Percentiles rank a stretch among this genome's conserved stretches.
These are phyloP conservation scores for Cyaniris semiargus DNA, from an alignment of 2,888 invertebrate species.

Conservation along the genomic window DNA sequence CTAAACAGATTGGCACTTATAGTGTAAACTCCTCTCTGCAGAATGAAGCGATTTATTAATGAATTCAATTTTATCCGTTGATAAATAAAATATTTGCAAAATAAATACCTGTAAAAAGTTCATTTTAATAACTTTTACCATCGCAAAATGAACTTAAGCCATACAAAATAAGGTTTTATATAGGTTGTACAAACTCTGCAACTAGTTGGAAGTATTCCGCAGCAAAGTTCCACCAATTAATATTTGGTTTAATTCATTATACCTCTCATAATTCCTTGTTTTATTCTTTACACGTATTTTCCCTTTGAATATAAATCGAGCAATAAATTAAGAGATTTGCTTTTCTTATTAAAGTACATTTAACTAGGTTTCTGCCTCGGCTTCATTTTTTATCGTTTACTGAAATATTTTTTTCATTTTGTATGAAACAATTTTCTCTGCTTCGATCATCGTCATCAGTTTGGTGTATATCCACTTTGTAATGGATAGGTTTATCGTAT, in stretches of 20 bases:
- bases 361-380: background rate
- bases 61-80: slow-evolving; percentile 37
- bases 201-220: slow-evolving; percentile 35
- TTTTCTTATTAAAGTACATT: slow-evolving; percentile 18
- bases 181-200: slow-evolving; percentile 24
- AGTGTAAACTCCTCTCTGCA: slow-evolving; percentile 34
- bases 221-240: slow-evolving; percentile 42
- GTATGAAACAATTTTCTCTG: background rate
- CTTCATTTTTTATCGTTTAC: background rate
- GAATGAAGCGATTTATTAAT: slow-evolving; percentile 37
- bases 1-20: slow-evolving; percentile 35
- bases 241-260: slow-evolving; percentile 44
- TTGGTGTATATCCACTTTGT: background rate
- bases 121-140: slow-evolving; percentile 33
- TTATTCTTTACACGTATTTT: slow-evolving; percentile 39
- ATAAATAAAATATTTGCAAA: slow-evolving; percentile 40
- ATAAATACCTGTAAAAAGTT: slow-evolving; percentile 38
- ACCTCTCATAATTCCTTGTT: slow-evolving; percentile 43
- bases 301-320: slow-evolving; percentile 27
- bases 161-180: slow-evolving; percentile 3
- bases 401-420: background rate
- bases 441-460: background rate
- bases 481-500: no score
- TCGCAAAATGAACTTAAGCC: slow-evolving; percentile 22
- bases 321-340: slow-evolving; percentile 20